A percentile compares a stretch with the other conserved stretches of the same genome.
phyloP scores from a whole-genome alignment of 1,140 invertebrate species.

The Bombus sibiricus region DNA sequence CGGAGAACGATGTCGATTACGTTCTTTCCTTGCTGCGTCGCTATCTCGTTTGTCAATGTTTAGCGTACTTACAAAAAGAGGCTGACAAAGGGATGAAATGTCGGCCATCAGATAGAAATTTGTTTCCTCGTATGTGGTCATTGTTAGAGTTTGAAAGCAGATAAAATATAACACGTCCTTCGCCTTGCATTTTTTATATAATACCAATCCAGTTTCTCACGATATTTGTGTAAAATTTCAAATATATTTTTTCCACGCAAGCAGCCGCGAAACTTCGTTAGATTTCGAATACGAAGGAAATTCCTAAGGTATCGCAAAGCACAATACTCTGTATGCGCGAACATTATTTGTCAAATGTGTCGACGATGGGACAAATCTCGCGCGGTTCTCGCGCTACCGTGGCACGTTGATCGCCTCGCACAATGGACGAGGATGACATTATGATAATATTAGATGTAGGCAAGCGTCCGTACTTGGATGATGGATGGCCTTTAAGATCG shows the following conservation, averaged over 20 bases:
- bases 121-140: background rate
- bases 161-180: background rate
- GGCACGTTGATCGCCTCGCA: constrained; percentile 59
- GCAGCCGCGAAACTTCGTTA: too few relatives aligned
- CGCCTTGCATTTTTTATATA: background rate
- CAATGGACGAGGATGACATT: constrained; percentile 65
- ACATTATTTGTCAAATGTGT: constrained; percentile 65
- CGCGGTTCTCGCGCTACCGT: constrained; percentile 31
- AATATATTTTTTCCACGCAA: too few relatives aligned
- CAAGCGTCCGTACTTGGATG: constrained; percentile 51
- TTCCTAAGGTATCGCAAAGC: background rate
- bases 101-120: background rate
- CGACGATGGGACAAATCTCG: constrained; percentile 37
- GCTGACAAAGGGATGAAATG: background rate
- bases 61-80: background rate
- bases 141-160: background rate
- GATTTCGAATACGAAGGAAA: background rate
- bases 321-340: background rate
- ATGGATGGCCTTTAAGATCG: constrained; percentile 67
- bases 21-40: background rate
- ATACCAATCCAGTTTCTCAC: background rate
- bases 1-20: constrained; percentile 18
- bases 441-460: constrained; percentile 71
- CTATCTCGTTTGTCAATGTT: constrained; percentile 19
- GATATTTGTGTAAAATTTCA: too few relatives aligned